A percentile compares a stretch with the other conserved stretches of the same genome.
These are phyloP conservation scores for Lithobius niger DNA, from an alignment of 1,140 invertebrate genomes.

Conservation along the genomic window DNA sequence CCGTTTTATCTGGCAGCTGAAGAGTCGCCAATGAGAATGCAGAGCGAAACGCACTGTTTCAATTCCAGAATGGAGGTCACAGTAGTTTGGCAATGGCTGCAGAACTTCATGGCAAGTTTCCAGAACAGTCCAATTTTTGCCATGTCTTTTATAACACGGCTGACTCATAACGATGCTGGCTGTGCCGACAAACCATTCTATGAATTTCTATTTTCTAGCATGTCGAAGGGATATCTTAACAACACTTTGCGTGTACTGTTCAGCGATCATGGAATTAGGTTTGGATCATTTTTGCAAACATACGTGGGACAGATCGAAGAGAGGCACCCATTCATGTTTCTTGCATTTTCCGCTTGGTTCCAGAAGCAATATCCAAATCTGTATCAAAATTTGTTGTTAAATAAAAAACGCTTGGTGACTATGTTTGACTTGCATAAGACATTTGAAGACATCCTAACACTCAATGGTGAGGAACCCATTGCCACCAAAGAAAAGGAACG, in stretches of 20 bases:
- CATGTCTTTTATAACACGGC: neutral
- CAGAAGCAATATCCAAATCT: neutral
- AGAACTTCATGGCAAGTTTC: neutral
- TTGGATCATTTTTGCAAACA: conserved; percentile 9
- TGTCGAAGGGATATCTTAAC: neutral
- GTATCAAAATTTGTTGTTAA: conserved; percentile 1
- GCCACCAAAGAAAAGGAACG: too few relatives aligned
- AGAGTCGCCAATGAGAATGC: neutral
- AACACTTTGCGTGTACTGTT: conserved; percentile 9
- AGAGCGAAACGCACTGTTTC: neutral
- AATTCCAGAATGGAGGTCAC: too few relatives aligned
- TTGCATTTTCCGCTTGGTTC: conserved; percentile 7
- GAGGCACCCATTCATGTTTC: conserved; percentile 10
- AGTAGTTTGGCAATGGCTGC: neutral
- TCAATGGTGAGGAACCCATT: neutral
- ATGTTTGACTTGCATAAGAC: conserved; percentile 10
- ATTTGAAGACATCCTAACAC: neutral
- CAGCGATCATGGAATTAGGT: conserved; percentile 13
- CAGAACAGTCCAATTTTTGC: neutral
- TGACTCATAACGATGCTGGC: conserved; percentile 5
- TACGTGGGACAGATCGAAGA: conserved; percentile 11
- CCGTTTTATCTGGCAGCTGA: neutral
- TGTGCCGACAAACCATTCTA: neutral
- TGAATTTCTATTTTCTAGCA: conserved; percentile 1
- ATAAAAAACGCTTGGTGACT: conserved; percentile 5